Conservation (phyloP, 2,113 vertebrate species). For the Agelaius phoeniceus region DNA sequence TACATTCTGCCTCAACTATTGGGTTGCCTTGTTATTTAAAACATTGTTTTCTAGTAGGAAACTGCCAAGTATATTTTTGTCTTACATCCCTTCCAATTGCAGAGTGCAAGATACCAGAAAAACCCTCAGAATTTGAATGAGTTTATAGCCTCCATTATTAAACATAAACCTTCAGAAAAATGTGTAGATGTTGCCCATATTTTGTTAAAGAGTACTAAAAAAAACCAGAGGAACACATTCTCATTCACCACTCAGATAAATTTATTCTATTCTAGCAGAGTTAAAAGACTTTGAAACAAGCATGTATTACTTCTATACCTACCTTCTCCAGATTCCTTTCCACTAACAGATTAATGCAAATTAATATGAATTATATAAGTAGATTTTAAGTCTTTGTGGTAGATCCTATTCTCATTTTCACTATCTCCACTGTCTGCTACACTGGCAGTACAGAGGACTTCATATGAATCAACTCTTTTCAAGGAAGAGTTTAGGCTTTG, state of each 20-base stretch:
- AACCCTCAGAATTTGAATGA: not conserved
- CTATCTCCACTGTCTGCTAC: not conserved
- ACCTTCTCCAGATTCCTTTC: not conserved
- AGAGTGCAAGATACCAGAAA: not conserved
- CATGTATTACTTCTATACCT: not conserved
- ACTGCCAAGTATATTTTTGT: not conserved
- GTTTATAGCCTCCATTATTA: not conserved
- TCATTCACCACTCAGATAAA: not conserved
- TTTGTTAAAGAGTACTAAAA: not conserved
- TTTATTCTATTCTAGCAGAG: not conserved
- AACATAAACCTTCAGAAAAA: not conserved
- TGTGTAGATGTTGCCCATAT: not conserved
- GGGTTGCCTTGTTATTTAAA: not conserved
- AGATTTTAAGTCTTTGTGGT: not conserved
- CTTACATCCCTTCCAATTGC: not conserved
- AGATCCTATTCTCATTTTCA: not conserved
- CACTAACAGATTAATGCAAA: not conserved
- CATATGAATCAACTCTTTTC: not conserved
- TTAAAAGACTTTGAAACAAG: not conserved
- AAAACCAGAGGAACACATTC: not conserved
- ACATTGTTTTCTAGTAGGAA: not conserved
- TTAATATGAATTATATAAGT: not conserved
- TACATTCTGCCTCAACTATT: not conserved
- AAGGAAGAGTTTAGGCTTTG: not conserved
- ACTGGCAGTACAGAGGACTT: not conserved